Percentiles rank a stretch among this genome's conserved stretches.
These are phyloP conservation scores for Drosophila nikananu DNA, from an alignment of 1,140 invertebrate genomes.

Conservation along the genomic window DNA sequence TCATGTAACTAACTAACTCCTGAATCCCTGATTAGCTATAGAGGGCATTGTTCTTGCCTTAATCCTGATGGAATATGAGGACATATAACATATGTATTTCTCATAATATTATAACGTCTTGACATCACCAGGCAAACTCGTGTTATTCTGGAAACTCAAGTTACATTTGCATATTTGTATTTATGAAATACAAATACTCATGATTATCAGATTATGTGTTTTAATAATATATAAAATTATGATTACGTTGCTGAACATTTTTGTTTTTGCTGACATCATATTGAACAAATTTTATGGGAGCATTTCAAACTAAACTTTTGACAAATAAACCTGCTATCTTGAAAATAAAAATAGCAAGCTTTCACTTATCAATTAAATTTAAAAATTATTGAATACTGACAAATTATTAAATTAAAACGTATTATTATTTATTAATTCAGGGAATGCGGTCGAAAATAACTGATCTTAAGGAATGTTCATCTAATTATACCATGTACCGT, in stretches of 20 bases:
- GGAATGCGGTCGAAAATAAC: too few species aligned
- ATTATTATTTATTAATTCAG: too few species aligned
- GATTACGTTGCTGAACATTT: background rate
- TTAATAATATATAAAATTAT: background rate
- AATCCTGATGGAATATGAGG: slow-evolving; percentile 8
- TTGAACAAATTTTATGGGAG: background rate
- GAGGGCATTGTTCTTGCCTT: background rate
- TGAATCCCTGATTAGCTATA: slow-evolving; percentile 24
- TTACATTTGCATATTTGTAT: background rate
- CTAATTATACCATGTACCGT: too few species aligned
- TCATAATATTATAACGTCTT: background rate
- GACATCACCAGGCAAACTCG: slow-evolving; percentile 9
- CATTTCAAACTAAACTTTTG: too few species aligned
- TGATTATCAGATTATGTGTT: background rate
- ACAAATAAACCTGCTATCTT: slow-evolving; percentile 1
- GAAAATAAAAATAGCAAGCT: slow-evolving; percentile 20
- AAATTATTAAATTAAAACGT: too few species aligned
- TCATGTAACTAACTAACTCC: background rate
- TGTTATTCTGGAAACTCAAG: slow-evolving; percentile 40
- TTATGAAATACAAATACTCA: background rate
- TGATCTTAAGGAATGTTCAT: too few species aligned
- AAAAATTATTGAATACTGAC: background rate
- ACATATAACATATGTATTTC: background rate
- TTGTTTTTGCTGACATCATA: background rate
- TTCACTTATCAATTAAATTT: background rate